Conservation (phyloP, 1,140 invertebrate species). For the Lepidurus couesii region DNA sequence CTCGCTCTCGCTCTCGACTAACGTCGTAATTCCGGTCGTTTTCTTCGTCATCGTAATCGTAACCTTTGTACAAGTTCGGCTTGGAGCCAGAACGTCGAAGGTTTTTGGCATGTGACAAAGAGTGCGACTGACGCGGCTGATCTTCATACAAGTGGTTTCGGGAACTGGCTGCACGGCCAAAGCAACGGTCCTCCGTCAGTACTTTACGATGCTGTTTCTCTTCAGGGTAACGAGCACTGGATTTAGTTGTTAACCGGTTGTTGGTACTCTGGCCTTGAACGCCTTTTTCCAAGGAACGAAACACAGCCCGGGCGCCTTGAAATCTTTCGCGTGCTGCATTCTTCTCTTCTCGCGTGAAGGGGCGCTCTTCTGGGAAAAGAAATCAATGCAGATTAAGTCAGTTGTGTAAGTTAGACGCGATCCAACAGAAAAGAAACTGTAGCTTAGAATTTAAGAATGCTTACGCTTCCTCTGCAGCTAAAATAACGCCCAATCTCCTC, state of each 20-base stretch:
- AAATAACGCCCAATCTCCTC: neutral
- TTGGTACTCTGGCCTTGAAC: slow-evolving; percentile 2
- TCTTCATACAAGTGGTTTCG: neutral
- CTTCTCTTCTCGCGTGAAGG: neutral
- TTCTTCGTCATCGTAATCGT: neutral
- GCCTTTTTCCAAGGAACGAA: slow-evolving; percentile 18
- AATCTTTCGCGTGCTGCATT: slow-evolving; percentile 6
- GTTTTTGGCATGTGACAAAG: neutral
- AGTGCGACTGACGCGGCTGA: neutral
- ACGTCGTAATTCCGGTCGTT: slow-evolving; percentile 8
- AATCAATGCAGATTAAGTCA: neutral
- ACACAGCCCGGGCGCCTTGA: neutral
- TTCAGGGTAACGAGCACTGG: neutral
- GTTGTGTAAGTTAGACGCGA: neutral
- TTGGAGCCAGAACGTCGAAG: neutral
- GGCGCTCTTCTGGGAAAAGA: neutral
- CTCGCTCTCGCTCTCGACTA: neutral
- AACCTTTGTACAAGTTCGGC: slow-evolving; percentile 10
- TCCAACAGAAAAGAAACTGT: neutral
- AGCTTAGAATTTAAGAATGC: no score
- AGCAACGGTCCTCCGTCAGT: neutral
- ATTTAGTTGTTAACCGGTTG: slow-evolving; percentile 17
- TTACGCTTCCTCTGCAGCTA: neutral
- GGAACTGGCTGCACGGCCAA: neutral
- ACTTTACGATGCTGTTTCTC: slow-evolving; percentile 1